Percentiles rank a stretch among this genome's conserved stretches.
Evolutionary conservation across 2,797 vertebrate species (phyloP).

Genomic region (Antrozous pallidus): DNA sequence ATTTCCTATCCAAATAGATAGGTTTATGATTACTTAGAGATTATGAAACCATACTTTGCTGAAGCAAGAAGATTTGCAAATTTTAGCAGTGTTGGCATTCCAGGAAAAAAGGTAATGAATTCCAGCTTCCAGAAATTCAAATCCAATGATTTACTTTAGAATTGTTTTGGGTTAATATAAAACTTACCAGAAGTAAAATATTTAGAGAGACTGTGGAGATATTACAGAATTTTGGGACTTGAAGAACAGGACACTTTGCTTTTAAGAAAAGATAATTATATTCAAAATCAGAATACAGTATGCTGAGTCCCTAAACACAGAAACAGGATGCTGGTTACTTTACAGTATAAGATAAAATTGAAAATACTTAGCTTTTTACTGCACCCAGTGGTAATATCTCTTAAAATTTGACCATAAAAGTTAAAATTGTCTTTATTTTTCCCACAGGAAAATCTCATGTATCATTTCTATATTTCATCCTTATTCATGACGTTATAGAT

Average conservation of each 20-base stretch:
- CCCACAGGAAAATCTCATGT: neutral
- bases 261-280: neutral
- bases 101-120: conserved; percentile 34
- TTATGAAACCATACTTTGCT: conserved; percentile 42
- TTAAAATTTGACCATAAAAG: conserved; percentile 4
- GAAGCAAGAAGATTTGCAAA: conserved; percentile 46
- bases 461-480: neutral
- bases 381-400: neutral
- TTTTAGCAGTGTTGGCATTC: conserved; percentile 52
- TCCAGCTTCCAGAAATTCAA: conserved; percentile 26
- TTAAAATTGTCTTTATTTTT: neutral
- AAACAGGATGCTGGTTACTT: neutral
- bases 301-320: neutral
- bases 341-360: conserved; percentile 25
- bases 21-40: conserved; percentile 47
- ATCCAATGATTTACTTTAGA: conserved; percentile 42
- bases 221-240: neutral
- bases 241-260: neutral
- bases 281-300: neutral
- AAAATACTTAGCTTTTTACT: conserved; percentile 29
- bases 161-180: conserved; percentile 27
- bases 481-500: neutral
- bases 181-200: conserved; percentile 17
- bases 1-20: neutral
- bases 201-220: neutral